Conservation (phyloP, 2,797 vertebrate genomes). For the Esox lucius region DNA sequence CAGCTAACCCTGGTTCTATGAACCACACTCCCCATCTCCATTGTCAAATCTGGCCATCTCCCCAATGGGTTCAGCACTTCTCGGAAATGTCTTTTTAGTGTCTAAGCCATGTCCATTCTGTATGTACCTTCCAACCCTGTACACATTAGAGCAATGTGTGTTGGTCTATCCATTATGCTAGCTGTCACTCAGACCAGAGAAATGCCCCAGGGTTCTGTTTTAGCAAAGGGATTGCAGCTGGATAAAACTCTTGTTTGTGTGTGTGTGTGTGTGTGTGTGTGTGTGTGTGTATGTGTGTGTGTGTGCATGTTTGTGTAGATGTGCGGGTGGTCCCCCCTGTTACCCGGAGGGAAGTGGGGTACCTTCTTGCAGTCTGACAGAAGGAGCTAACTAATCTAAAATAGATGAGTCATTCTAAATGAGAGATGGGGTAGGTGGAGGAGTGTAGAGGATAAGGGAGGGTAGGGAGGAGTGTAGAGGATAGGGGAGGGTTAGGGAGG, state of each 20-base stretch:
- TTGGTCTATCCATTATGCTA: background rate
- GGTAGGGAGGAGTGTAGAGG: background rate
- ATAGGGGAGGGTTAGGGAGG: too few relatives aligned
- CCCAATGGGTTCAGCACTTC: too few relatives aligned
- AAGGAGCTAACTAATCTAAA: slow-evolving; percentile 38
- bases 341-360: slow-evolving; percentile 4
- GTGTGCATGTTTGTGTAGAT: slow-evolving; percentile 8
- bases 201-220: background rate
- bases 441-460: background rate
- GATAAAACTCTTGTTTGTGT: background rate
- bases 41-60: too few relatives aligned
- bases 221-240: background rate
- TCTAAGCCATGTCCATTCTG: too few relatives aligned
- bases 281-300: background rate
- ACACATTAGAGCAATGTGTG: background rate
- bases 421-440: slow-evolving; percentile 26
- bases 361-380: slow-evolving; percentile 20
- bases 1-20: too few relatives aligned
- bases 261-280: slow-evolving; percentile 12
- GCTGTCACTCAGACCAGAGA: background rate
- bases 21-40: too few relatives aligned
- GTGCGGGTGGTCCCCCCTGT: background rate
- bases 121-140: too few relatives aligned
- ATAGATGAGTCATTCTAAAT: slow-evolving; percentile 46
- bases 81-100: too few relatives aligned